A percentile compares a stretch with the other conserved stretches of the same genome.
Conservation (phyloP, 2,888 invertebrate genomes). For the Folsomia candida region DNA sequence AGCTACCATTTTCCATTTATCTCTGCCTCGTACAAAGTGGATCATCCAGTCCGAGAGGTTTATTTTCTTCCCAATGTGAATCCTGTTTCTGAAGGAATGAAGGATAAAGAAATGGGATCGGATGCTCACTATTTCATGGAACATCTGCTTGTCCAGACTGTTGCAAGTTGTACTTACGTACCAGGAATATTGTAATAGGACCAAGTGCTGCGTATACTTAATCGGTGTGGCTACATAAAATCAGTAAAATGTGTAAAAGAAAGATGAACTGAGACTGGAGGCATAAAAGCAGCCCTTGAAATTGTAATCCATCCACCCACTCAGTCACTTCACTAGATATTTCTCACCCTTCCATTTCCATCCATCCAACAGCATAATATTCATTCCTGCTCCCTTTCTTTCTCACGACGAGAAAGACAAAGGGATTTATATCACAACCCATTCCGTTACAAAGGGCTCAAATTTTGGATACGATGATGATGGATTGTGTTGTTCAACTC, state of each 20-base stretch:
- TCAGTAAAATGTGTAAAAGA: too few species aligned
- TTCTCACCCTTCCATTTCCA: background rate
- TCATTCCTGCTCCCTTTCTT: background rate
- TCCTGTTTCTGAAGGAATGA: background rate
- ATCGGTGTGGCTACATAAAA: too few species aligned
- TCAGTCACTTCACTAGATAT: background rate
- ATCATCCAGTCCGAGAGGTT: background rate
- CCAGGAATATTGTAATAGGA: background rate
- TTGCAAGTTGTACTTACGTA: background rate
- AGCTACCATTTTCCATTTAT: background rate
- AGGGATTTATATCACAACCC: background rate
- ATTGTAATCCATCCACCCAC: background rate
- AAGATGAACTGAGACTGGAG: too few species aligned
- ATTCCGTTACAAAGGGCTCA: background rate
- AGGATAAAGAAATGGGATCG: background rate
- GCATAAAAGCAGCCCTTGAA: background rate
- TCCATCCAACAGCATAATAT: too few species aligned
- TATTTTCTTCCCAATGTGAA: background rate
- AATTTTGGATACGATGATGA: background rate
- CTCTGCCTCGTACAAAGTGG: background rate
- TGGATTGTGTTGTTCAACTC: background rate
- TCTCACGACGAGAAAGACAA: background rate
- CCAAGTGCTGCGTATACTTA: too few species aligned
- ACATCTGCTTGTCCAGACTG: background rate
- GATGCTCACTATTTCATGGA: background rate